Evolutionary conservation across 2,797 vertebrate genomes (phyloP).

Genomic region (Typhlichthys eigenmanni): DNA sequence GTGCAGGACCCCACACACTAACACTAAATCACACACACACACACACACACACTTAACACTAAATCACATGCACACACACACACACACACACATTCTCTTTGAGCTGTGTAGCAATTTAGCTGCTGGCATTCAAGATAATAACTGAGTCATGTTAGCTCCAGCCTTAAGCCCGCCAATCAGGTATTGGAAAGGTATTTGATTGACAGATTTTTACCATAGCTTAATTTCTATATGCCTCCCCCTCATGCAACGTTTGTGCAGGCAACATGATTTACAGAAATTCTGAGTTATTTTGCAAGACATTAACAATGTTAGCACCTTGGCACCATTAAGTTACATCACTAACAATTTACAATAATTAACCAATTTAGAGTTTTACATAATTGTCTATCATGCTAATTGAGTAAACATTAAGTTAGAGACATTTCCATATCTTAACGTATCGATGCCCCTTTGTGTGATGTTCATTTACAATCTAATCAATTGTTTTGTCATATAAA

Average conservation of each 20-base stretch:
- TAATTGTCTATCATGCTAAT: too few species aligned
- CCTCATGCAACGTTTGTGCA: constrained; percentile 41
- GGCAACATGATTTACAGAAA: constrained; percentile 45
- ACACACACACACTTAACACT: constrained; percentile 16
- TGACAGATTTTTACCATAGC: constrained; percentile 55
- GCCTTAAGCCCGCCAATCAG: constrained; percentile 57
- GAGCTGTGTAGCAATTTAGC: constrained; percentile 74
- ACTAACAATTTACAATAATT: constrained; percentile 36
- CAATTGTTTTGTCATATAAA: too few species aligned
- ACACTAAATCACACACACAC: constrained; percentile 3
- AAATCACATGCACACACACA: constrained; percentile 2
- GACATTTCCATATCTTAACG: too few species aligned
- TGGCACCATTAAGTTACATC: constrained; percentile 19
- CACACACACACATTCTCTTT: constrained; percentile 42
- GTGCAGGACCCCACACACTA: constrained; percentile 67
- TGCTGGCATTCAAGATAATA: constrained; percentile 74
- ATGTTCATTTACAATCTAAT: too few species aligned
- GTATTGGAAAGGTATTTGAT: constrained; percentile 52
- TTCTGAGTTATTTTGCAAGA: constrained; percentile 30
- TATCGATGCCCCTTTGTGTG: too few species aligned
- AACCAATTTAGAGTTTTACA: constrained; percentile 11
- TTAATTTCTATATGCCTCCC: constrained; percentile 54
- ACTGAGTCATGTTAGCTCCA: constrained; percentile 62
- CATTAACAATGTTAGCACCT: constrained; percentile 26
- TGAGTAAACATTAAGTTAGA: too few species aligned